A percentile compares a stretch with the other conserved stretches of the same genome.
phyloP scores from a whole-genome alignment of 2,888 invertebrate species.

The Trimorus sp. region DNA sequence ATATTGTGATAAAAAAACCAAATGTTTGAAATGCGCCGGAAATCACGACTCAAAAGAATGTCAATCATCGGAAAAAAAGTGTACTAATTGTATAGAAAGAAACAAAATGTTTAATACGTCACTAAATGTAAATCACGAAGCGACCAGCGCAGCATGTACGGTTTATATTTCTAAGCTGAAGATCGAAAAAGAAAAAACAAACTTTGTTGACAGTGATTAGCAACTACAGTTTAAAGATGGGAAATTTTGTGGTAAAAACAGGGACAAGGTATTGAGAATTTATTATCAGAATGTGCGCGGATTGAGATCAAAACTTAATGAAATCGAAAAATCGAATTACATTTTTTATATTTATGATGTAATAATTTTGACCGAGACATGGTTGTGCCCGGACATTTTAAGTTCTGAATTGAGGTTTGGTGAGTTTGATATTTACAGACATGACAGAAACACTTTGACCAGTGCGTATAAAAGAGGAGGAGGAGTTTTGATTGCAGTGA shows the following conservation, averaged over 20 bases:
- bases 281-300: slow-evolving; percentile 16
- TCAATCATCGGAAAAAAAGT: not conserved
- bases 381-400: not conserved
- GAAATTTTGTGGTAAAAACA: not conserved
- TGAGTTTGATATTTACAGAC: slow-evolving; percentile 5
- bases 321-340: slow-evolving; percentile 1
- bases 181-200: slow-evolving; percentile 1
- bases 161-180: not conserved
- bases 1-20: not conserved
- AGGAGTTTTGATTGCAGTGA: not conserved
- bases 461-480: slow-evolving; percentile 4
- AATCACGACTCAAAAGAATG: not conserved
- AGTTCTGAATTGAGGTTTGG: not conserved
- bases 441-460: not conserved
- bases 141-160: not conserved
- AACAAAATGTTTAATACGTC: not conserved
- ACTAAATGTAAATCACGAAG: not conserved
- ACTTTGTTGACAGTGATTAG: not conserved
- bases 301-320: not conserved
- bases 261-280: not conserved
- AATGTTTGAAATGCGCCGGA: slow-evolving; percentile 10
- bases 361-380: slow-evolving; percentile 6
- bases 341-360: not conserved
- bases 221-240: not conserved
- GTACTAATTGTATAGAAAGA: slow-evolving; percentile 8